Evolutionary conservation across 2,888 invertebrate species (phyloP).

Genomic region (Agrenia bidenticulata): DNA sequence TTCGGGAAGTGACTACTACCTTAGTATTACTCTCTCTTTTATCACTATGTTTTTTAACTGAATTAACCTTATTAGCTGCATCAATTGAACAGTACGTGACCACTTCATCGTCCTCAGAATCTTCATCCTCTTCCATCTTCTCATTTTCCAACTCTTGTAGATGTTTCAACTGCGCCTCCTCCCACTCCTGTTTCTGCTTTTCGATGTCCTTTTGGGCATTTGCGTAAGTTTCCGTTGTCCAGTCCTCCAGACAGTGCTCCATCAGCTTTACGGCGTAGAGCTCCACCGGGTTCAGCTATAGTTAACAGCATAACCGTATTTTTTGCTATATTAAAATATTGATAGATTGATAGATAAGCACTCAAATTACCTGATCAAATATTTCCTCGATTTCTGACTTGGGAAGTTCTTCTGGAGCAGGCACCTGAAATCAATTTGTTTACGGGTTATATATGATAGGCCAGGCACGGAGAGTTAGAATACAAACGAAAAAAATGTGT

Average conservation of each 20-base stretch:
- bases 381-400: slow-evolving; percentile 21
- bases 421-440: not conserved
- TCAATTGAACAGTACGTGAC: slow-evolving; percentile 76
- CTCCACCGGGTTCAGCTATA: slow-evolving; percentile 88
- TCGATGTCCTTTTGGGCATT: slow-evolving; percentile 87
- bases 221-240: slow-evolving; percentile 77
- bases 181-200: slow-evolving; percentile 83
- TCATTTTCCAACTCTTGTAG: slow-evolving; percentile 27
- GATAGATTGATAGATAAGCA: no score
- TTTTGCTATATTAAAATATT: no score
- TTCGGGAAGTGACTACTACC: slow-evolving; percentile 3
- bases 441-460: no score
- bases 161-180: slow-evolving; percentile 67
- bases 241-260: slow-evolving; percentile 79
- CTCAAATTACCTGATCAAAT: slow-evolving; percentile 13
- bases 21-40: slow-evolving; percentile 22
- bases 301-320: no score
- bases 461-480: no score
- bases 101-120: slow-evolving; percentile 65
- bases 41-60: slow-evolving; percentile 13
- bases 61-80: slow-evolving; percentile 77
- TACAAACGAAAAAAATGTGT: no score
- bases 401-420: slow-evolving; percentile 1
- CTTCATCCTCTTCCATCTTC: slow-evolving; percentile 64
- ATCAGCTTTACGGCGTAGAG: slow-evolving; percentile 91